Conservation (phyloP, 37 sponge, comb jelly and placozoan genomes). For the Corticium candelabrum region DNA sequence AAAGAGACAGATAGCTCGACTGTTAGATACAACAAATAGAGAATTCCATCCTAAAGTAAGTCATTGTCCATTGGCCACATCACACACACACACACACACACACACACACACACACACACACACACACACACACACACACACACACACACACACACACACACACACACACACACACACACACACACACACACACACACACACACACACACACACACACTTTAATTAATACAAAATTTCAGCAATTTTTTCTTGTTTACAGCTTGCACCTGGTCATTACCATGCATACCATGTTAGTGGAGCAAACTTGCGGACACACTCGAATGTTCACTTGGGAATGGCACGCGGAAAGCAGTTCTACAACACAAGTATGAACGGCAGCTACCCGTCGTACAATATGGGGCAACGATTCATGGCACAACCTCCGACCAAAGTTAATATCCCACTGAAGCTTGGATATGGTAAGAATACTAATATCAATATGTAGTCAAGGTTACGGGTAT, state of each 20-base stretch:
- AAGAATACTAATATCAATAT: too few species aligned
- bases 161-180: too few species aligned
- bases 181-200: too few species aligned
- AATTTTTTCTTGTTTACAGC: too few species aligned
- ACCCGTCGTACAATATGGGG: neutral
- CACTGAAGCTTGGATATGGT: neutral
- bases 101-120: too few species aligned
- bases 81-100: too few species aligned
- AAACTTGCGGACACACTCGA: neutral
- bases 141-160: too few species aligned
- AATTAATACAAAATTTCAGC: too few species aligned
- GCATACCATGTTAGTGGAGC: neutral
- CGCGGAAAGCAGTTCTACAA: neutral
- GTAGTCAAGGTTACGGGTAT: too few species aligned
- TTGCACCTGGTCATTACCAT: neutral
- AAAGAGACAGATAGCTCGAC: neutral
- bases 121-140: too few species aligned
- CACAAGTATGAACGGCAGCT: neutral
- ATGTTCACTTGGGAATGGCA: neutral
- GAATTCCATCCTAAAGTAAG: neutral
- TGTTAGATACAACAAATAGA: neutral
- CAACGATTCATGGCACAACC: neutral
- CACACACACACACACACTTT: too few species aligned
- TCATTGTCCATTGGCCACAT: too few species aligned
- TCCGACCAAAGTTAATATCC: neutral